A percentile compares a stretch with the other conserved stretches of the same genome.
phyloP scores from a whole-genome alignment of 2,888 invertebrate species.

The Dryocosmus kuriphilus region DNA sequence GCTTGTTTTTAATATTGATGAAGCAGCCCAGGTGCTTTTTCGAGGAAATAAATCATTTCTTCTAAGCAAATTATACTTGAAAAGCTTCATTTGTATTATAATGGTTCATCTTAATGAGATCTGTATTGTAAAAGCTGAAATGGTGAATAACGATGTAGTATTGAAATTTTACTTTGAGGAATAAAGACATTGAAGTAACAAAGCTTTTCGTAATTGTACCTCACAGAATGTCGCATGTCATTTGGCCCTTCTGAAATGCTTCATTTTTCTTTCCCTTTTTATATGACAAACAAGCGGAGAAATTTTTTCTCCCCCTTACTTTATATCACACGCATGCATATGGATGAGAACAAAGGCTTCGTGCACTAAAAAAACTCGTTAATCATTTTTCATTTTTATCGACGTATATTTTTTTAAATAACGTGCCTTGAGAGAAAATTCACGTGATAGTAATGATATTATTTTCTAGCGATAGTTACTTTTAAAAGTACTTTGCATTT shows the following conservation, averaged over 20 bases:
- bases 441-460: too few species aligned
- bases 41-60: too few species aligned
- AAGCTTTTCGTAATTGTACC: background rate
- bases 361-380: background rate
- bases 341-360: background rate
- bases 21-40: too few species aligned
- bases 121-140: too few species aligned
- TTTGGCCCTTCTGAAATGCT: background rate
- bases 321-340: background rate
- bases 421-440: background rate
- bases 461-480: too few species aligned
- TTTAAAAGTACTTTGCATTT: too few species aligned
- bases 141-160: background rate
- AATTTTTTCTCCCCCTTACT: background rate
- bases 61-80: too few species aligned
- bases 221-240: background rate
- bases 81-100: too few species aligned
- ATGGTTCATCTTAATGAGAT: too few species aligned
- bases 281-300: background rate
- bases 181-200: background rate
- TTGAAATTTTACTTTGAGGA: background rate
- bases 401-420: background rate
- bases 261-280: background rate
- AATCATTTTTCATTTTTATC: background rate
- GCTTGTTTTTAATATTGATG: too few species aligned